phyloP scores from a whole-genome alignment of 2,888 invertebrate species.

The Eupithecia tripunctaria region DNA sequence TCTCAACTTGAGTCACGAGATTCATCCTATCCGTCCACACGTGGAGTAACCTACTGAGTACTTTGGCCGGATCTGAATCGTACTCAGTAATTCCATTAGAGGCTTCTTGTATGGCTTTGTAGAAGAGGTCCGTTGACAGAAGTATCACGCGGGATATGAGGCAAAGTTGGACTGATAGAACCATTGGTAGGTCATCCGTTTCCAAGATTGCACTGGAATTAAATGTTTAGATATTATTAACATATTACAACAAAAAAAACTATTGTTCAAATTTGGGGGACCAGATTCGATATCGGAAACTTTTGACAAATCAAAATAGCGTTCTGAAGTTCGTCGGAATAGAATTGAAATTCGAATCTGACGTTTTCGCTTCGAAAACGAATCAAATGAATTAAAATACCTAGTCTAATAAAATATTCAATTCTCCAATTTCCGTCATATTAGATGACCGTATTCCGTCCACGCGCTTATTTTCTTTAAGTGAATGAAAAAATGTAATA shows the following conservation, averaged over 20 bases:
- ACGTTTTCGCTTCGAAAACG: too few species aligned
- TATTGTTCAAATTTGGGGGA: not conserved
- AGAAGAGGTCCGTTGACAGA: conserved; percentile 87
- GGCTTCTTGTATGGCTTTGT: conserved; percentile 81
- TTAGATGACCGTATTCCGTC: too few species aligned
- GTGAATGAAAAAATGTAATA: too few species aligned
- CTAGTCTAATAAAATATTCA: not conserved
- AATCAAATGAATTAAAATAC: too few species aligned
- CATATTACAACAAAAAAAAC: not conserved
- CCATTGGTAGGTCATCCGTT: conserved; percentile 88
- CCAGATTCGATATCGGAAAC: too few species aligned
- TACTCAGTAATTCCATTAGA: conserved; percentile 72
- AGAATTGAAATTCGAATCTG: too few species aligned
- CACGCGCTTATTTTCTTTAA: too few species aligned
- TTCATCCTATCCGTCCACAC: conserved; percentile 93
- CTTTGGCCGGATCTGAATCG: conserved; percentile 85
- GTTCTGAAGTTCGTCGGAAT: too few species aligned
- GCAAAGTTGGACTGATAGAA: conserved; percentile 91
- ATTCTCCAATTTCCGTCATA: too few species aligned
- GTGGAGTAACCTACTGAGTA: conserved; percentile 88
- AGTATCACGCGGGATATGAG: conserved; percentile 91
- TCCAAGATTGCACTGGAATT: conserved; percentile 86
- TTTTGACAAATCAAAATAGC: too few species aligned
- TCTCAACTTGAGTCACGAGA: conserved; percentile 90
- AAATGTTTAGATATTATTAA: not conserved